phyloP scores from a whole-genome alignment of 1,140 invertebrate genomes.

The Drosophila teissieri region DNA sequence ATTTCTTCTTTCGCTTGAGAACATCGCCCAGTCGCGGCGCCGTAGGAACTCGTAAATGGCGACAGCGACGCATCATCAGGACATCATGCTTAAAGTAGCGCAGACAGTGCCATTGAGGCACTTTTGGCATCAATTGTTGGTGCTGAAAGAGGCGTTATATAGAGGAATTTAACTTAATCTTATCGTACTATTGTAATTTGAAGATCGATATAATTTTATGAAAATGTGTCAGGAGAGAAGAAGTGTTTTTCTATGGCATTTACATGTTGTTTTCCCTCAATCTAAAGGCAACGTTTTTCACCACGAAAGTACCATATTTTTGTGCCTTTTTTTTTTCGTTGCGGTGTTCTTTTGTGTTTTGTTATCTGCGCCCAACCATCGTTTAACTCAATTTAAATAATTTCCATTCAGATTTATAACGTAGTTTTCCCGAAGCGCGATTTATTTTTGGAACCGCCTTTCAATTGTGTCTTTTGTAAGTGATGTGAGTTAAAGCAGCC shows the following conservation, averaged over 20 bases:
- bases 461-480: slow-evolving; percentile 49
- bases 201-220: background rate
- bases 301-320: slow-evolving; percentile 1
- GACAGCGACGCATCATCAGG: slow-evolving; percentile 88
- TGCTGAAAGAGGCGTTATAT: slow-evolving; percentile 43
- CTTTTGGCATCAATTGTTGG: slow-evolving; percentile 84
- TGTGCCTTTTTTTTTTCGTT: slow-evolving; percentile 26
- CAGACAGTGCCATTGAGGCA: slow-evolving; percentile 92
- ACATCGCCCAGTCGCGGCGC: slow-evolving; percentile 78
- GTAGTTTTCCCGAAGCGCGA: slow-evolving; percentile 57
- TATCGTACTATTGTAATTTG: background rate
- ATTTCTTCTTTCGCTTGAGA: slow-evolving; percentile 71
- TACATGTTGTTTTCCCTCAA: slow-evolving; percentile 4
- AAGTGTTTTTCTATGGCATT: background rate
- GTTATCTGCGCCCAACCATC: slow-evolving; percentile 7
- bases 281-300: background rate
- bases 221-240: background rate
- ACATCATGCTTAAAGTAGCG: slow-evolving; percentile 90
- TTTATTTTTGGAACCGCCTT: slow-evolving; percentile 69
- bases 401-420: slow-evolving; percentile 75
- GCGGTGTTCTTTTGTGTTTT: slow-evolving; percentile 32
- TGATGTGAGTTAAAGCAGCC: slow-evolving; percentile 13
- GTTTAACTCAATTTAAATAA: slow-evolving; percentile 67
- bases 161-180: background rate
- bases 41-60: slow-evolving; percentile 82